phyloP scores from a whole-genome alignment of 2,113 vertebrate genomes.

The Regulus satrapa region DNA sequence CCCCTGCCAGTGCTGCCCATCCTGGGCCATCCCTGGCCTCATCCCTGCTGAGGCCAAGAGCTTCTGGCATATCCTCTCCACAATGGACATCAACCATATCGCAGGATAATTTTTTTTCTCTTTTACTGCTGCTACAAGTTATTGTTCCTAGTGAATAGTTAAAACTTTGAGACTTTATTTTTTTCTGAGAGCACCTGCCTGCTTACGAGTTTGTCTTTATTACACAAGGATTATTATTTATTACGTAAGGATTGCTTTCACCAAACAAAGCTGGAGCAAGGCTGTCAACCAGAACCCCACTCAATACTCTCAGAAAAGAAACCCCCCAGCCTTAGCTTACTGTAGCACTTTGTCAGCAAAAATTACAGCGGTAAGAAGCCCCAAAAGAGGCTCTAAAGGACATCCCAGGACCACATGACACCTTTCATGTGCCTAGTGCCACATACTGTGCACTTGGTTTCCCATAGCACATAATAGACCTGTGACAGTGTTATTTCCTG shows the following conservation, averaged over 20 bases:
- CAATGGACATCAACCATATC: not conserved
- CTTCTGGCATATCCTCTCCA: not conserved
- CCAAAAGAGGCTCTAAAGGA: not conserved
- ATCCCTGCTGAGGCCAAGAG: not conserved
- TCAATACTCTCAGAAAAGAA: not conserved
- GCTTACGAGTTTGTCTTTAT: not conserved
- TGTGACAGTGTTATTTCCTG: not conserved
- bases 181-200: not conserved
- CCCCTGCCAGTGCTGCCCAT: too few species aligned
- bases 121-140: not conserved
- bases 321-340: not conserved
- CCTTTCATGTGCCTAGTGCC: not conserved
- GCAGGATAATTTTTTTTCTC: fast-evolving
- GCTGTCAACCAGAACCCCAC: not conserved
- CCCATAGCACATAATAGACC: not conserved
- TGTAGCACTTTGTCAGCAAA: not conserved
- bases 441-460: fast-evolving
- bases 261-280: not conserved
- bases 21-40: not conserved
- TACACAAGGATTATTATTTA: too few species aligned
- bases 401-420: fast-evolving
- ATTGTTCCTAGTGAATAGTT: not conserved
- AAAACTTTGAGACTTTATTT: not conserved
- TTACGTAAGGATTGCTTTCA: fast-evolving
- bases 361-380: not conserved